These are phyloP conservation scores for Drymonia ruficornis DNA, from an alignment of 2,888 invertebrate species.

Conservation along the genomic window DNA sequence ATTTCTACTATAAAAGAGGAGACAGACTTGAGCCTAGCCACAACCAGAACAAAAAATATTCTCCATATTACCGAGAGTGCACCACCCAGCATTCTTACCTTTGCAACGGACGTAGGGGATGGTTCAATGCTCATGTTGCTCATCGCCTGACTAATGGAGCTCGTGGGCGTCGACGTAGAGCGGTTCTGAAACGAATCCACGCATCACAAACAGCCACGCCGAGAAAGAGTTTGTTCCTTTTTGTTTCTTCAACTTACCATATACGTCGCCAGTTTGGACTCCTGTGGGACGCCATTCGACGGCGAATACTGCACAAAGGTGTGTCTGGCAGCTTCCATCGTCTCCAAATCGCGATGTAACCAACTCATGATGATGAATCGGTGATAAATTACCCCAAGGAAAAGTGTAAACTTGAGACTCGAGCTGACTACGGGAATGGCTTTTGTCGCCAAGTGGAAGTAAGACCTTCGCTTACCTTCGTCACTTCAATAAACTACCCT, in stretches of 20 bases:
- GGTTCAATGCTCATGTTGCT: conserved; percentile 66
- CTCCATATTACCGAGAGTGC: too few species aligned
- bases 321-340: conserved; percentile 88
- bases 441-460: not conserved
- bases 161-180: conserved; percentile 60
- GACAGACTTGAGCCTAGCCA: too few species aligned
- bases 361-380: conserved; percentile 32
- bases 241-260: conserved; percentile 84
- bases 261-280: conserved; percentile 93
- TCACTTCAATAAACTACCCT: conserved; percentile 46
- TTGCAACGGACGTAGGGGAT: conserved; percentile 62
- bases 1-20: too few species aligned
- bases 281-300: conserved; percentile 91
- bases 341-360: conserved; percentile 51
- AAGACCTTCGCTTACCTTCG: not conserved
- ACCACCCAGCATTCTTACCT: too few species aligned
- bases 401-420: too few species aligned
- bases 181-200: conserved; percentile 62
- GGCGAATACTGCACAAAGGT: conserved; percentile 87
- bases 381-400: not conserved
- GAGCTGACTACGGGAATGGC: not conserved
- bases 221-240: not conserved
- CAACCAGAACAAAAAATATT: too few species aligned
- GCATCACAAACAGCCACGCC: not conserved
- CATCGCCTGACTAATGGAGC: conserved; percentile 61